A percentile compares a stretch with the other conserved stretches of the same genome.
Evolutionary conservation across 2,113 vertebrate genomes (phyloP).

Genomic region (Oryzias melastigma): DNA sequence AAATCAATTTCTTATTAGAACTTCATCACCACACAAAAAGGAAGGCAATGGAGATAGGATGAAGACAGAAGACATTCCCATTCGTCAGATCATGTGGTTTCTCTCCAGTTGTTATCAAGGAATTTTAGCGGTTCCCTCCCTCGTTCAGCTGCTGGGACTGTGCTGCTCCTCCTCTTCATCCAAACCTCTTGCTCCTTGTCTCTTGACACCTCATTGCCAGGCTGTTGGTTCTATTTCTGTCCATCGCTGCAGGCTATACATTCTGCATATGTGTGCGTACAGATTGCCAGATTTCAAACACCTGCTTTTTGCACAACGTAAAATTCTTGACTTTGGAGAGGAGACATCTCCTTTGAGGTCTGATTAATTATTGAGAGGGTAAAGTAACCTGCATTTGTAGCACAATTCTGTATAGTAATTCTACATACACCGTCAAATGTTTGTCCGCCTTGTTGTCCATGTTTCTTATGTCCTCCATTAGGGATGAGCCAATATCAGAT

Average conservation of each 20-base stretch:
- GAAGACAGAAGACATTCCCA: slow-evolving; percentile 71
- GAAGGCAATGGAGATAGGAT: slow-evolving; percentile 46
- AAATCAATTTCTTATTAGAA: slow-evolving; percentile 81
- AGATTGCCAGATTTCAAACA: slow-evolving; percentile 67
- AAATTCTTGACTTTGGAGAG: slow-evolving; percentile 8
- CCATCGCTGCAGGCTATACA: slow-evolving; percentile 64
- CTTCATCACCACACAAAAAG: slow-evolving; percentile 53
- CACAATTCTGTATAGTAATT: slow-evolving; percentile 8
- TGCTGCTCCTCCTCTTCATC: slow-evolving; percentile 67
- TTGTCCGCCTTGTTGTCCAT: slow-evolving; percentile 17
- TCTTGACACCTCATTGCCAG: slow-evolving; percentile 72
- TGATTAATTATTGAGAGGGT: slow-evolving; percentile 21
- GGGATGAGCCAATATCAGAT: too few relatives aligned
- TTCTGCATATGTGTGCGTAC: slow-evolving; percentile 69
- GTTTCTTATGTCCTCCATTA: slow-evolving; percentile 42
- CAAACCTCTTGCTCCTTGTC: slow-evolving; percentile 66
- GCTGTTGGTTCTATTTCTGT: slow-evolving; percentile 75
- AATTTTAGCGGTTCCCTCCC: slow-evolving; percentile 48
- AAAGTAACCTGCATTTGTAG: slow-evolving; percentile 4
- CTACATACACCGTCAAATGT: slow-evolving; percentile 22
- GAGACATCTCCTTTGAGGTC: slow-evolving; percentile 2
- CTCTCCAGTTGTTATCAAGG: slow-evolving; percentile 59
- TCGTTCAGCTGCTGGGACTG: slow-evolving; percentile 57
- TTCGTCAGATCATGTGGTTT: slow-evolving; percentile 63
- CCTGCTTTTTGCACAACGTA: slow-evolving; percentile 54